Evolutionary conservation across 1,140 invertebrate genomes (phyloP).

Genomic region (Brachionus paranguensis): DNA sequence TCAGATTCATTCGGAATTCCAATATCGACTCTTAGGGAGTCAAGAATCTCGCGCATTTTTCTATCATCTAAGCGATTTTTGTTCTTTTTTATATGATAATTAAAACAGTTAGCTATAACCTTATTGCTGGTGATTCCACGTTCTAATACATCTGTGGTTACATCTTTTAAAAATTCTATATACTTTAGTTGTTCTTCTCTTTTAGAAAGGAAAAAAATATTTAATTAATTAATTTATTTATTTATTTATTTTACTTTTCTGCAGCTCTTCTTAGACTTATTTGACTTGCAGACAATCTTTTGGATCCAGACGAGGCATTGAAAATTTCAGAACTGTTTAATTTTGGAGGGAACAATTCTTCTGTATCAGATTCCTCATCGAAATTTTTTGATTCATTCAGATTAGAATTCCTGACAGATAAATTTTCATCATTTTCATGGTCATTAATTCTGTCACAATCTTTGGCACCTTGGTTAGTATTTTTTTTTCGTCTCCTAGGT

Average conservation of each 20-base stretch:
- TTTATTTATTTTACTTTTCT: slow-evolving; percentile 5
- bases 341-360: not conserved
- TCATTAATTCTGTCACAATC: not conserved
- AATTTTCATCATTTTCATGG: not conserved
- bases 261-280: not conserved
- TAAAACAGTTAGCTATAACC: slow-evolving; percentile 30
- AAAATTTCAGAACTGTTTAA: not conserved
- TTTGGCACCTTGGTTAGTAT: not conserved
- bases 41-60: slow-evolving; percentile 23
- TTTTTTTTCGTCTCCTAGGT: not conserved
- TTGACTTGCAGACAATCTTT: not conserved
- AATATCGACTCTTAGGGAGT: not conserved
- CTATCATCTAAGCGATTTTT: slow-evolving; percentile 1
- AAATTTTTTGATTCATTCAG: not conserved
- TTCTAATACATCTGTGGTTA: slow-evolving; percentile 3
- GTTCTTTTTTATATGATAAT: slow-evolving; percentile 17
- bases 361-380: not conserved
- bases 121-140: slow-evolving; percentile 14
- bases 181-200: slow-evolving; percentile 28
- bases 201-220: not conserved
- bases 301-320: not conserved
- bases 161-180: slow-evolving; percentile 31
- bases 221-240: not conserved
- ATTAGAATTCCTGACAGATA: not conserved
- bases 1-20: slow-evolving; percentile 1